Evolutionary conservation across 2,888 invertebrate species (phyloP).

Genomic region (Aphrophora alni): DNA sequence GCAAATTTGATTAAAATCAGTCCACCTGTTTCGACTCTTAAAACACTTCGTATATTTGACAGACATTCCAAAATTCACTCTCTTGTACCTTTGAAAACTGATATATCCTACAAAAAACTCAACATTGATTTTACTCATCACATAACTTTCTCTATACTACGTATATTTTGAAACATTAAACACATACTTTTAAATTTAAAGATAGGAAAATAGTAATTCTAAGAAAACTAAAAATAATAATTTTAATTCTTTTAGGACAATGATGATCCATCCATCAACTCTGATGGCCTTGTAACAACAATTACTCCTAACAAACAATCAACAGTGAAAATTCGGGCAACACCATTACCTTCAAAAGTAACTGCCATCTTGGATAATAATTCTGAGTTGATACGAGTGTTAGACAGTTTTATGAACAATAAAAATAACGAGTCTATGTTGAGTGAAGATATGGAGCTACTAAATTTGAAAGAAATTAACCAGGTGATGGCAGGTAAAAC

Average conservation of each 20-base stretch:
- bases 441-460: not conserved
- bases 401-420: constrained; percentile 61
- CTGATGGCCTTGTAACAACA: constrained; percentile 58
- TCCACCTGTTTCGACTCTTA: too few relatives aligned
- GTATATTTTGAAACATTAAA: too few relatives aligned
- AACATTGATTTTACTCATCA: too few relatives aligned
- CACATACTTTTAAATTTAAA: too few relatives aligned
- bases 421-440: not conserved
- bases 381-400: constrained; percentile 70
- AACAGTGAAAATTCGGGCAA: constrained; percentile 74
- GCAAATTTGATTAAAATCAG: too few relatives aligned
- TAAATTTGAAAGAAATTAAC: constrained; percentile 1
- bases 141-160: too few relatives aligned
- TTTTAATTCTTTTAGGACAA: constrained; percentile 32
- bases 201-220: too few relatives aligned
- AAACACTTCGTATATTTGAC: too few relatives aligned
- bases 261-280: constrained; percentile 25
- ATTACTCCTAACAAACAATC: constrained; percentile 76
- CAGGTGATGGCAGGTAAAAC: constrained; percentile 51
- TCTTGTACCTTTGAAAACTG: too few relatives aligned
- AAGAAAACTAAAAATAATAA: too few relatives aligned
- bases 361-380: constrained; percentile 75
- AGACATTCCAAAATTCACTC: too few relatives aligned
- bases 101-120: too few relatives aligned
- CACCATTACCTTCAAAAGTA: constrained; percentile 75